A percentile compares a stretch with the other conserved stretches of the same genome.
Evolutionary conservation across 2,888 invertebrate species (phyloP).

Genomic region (Rhaphigaster nebulosa): DNA sequence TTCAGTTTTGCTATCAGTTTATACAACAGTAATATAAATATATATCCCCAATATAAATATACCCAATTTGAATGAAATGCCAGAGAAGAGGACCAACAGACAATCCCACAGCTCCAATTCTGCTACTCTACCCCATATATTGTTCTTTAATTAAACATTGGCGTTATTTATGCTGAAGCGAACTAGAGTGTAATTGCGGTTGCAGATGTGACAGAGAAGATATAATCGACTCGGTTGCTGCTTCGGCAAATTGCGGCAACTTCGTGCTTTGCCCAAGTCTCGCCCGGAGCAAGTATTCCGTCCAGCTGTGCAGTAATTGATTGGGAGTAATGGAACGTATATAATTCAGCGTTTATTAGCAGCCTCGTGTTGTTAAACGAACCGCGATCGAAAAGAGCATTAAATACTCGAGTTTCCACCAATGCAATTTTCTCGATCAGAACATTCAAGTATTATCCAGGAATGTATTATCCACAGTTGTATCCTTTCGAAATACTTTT

Average conservation of each 20-base stretch:
- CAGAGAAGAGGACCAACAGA: not conserved
- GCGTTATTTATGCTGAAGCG: constrained; percentile 4
- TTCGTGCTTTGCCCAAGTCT: not conserved
- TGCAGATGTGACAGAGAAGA: not conserved
- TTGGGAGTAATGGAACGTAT: not conserved
- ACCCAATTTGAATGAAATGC: not conserved
- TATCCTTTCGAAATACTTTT: not conserved
- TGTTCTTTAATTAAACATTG: constrained; percentile 9
- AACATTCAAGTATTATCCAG: not conserved
- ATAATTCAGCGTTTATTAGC: constrained; percentile 20
- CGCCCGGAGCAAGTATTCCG: not conserved
- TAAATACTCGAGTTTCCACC: not conserved
- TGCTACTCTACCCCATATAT: not conserved
- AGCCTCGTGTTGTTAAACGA: not conserved
- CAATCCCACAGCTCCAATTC: not conserved
- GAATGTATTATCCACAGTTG: not conserved
- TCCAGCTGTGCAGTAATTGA: constrained; percentile 19
- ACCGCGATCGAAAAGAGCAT: not conserved
- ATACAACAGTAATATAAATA: too few relatives aligned
- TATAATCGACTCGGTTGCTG: constrained; percentile 1
- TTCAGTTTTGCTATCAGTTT: too few relatives aligned
- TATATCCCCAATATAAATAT: too few relatives aligned
- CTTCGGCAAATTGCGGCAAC: constrained; percentile 13
- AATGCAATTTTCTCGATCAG: not conserved
- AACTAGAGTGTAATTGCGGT: constrained; percentile 8